Base-by-base conservation (phyloP, 1,140 invertebrate genomes). In the Pogonomyrmex californicus region DNA sequence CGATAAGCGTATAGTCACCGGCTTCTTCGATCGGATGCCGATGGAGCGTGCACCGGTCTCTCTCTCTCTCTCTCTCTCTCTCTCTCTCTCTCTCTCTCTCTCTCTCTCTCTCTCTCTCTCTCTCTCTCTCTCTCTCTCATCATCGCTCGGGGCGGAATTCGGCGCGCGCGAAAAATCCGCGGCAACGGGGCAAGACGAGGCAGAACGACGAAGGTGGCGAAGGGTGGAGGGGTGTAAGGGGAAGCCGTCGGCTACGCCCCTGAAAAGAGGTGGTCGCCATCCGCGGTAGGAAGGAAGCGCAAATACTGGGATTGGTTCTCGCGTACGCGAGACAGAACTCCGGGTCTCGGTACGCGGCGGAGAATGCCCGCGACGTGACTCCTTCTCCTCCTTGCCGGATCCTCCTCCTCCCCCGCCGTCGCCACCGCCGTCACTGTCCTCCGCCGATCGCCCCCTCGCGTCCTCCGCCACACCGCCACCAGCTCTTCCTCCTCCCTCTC, bases 271-370 rank as follows among this genome's bases (percentile, higher is more conserved):
- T 94, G 94, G 94, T 93, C 93, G 94, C 94, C 92, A 94, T 94
- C 92, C 92, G 88, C 92, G 92, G 93, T 94, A 94, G 94, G 94
- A 94, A 94, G 94, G 94, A 94, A 95, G 94, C 92, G 93, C 94
- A 94, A 95, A 94, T 94, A 94, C 93, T 92, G 92, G 94, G 94
- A 95, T 95, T 95, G 94, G 94, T 93, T 94, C 94, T 93, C 94
- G 90, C 92, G 93, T 93, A 90, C 91, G 87, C 93, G 89, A 87
- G 90, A 93, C 90, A 93, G 91, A 91, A 90, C 87, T 93, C 81
- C 86, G 91, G 90, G 91, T 94, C 92, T 93, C 91, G 85, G 90
- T 93, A 92, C 91, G 87, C 90, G 87, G 41, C 88, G 88, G 89
- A 88, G 87, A 93, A 91, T 91, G 91, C 89, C 87, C 91, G 87